Base-by-base conservation (phyloP, 2,888 invertebrate genomes). In the Chelonus formosanus region DNA sequence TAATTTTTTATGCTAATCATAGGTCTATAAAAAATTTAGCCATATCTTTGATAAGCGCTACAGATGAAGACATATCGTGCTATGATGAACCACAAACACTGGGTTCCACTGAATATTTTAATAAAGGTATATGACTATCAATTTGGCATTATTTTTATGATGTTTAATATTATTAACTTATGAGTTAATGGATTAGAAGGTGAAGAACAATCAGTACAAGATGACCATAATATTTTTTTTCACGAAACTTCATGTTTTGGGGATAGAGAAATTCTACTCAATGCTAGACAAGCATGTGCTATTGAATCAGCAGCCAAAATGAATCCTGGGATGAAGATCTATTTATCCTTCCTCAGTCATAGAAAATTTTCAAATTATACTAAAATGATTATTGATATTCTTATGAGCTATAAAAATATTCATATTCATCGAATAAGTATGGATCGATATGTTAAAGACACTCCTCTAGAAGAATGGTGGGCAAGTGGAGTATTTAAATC, bases 281-380 rank as follows among this genome's bases (percentile, higher is more conserved):
- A 85, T 31, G 76, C 88, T 0, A 84, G 91, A 20, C 89, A 91
- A 76, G 89, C 90, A 0, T 91, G 91, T 77, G 89, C 90, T 0
- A 86, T 91, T 0, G 91, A 91, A 82, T 90, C 91, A 0, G 90
- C 91, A 0, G 89, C 91, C 0, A 84, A 82, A 68, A 84, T 88
- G 73, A 90, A 91, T 75, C 89, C 89, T 0, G 79, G 85, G 44
- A 85, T 85, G 76, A 85, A 86, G 52, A 84, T 91, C 0, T 87
- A 88, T 71, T 80, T 90, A 0, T 71, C 90, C 5, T 88, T 87
- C 71, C 81, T 86, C 0, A 86, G 87, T 5, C 86, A 87, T 0
- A 76, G 83, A 0, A 74, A 74, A 31, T 71, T 84, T 2, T 77
- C 80, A 1, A 78, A 80, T 8, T 72, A 73, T 2, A 78, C 79